Evolutionary conservation across 2,888 invertebrate genomes (phyloP).

Genomic region (Drosophila nr. medialis): DNA sequence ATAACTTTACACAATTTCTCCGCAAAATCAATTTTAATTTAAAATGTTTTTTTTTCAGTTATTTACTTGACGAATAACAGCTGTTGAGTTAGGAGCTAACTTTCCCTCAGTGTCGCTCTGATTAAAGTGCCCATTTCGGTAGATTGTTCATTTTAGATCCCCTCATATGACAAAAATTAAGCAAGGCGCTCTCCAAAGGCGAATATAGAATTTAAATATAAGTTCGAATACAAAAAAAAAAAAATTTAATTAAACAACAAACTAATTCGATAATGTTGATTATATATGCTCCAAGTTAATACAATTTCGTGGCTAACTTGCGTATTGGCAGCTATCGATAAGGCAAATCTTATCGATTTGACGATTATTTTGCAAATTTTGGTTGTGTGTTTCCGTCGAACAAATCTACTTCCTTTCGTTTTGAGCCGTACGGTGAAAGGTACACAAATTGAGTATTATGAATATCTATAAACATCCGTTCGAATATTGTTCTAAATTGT

Average conservation of each 20-base stretch:
- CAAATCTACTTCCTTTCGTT: background rate
- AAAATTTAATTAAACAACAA: background rate
- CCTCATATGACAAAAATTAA: background rate
- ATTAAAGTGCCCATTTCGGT: background rate
- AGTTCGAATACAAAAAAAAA: background rate
- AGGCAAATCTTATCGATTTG: background rate
- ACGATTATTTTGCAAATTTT: background rate
- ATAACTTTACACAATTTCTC: background rate
- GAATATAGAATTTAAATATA: background rate
- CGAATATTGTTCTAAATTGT: background rate
- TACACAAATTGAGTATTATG: background rate
- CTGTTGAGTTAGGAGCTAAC: background rate
- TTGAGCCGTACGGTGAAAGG: conserved; percentile 14
- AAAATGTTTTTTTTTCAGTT: too few relatives aligned
- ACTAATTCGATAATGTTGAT: background rate
- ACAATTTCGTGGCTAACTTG: background rate
- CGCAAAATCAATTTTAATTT: too few relatives aligned
- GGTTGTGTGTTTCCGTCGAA: conserved; percentile 2
- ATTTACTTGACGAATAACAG: background rate
- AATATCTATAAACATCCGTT: background rate
- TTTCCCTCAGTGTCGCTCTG: background rate
- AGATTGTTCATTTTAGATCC: background rate
- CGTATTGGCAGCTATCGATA: background rate
- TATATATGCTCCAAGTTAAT: too few relatives aligned
- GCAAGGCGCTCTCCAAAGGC: too few relatives aligned